Evolutionary conservation across 2,113 vertebrate genomes (phyloP).

Genomic region (Neogale vison): DNA sequence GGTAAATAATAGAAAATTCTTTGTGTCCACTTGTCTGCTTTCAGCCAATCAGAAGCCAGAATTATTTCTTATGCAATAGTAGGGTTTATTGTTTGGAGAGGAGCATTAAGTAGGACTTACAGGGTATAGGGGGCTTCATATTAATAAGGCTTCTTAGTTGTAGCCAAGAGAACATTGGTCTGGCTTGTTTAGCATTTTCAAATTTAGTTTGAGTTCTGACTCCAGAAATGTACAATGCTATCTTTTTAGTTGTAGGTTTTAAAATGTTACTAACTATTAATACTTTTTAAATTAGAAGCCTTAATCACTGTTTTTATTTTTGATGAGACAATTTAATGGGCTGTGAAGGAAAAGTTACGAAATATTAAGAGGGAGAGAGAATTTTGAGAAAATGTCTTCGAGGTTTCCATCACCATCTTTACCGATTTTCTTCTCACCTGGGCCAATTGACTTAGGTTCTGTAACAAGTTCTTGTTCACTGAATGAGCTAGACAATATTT

Average conservation of each 20-base stretch:
- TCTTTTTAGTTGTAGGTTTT: slow-evolving; percentile 58
- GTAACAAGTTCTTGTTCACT: slow-evolving; percentile 60
- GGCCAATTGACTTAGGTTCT: slow-evolving; percentile 62
- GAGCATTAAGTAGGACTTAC: slow-evolving; percentile 7
- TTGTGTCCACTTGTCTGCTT: slow-evolving; percentile 12
- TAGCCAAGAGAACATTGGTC: slow-evolving; percentile 33
- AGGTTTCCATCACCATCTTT: slow-evolving; percentile 64
- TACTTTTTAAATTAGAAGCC: slow-evolving; percentile 46
- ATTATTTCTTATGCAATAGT: slow-evolving; percentile 70
- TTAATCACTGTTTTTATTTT: slow-evolving; percentile 47
- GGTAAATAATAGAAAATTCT: slow-evolving; percentile 70
- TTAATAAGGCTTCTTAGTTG: slow-evolving; percentile 28
- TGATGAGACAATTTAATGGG: slow-evolving; percentile 52
- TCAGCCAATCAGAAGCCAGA: slow-evolving; percentile 73
- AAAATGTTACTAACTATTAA: slow-evolving; percentile 42
- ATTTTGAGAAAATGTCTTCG: slow-evolving; percentile 72
- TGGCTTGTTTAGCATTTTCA: slow-evolving; percentile 52
- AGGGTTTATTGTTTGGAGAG: slow-evolving; percentile 49
- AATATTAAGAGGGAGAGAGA: slow-evolving; percentile 32
- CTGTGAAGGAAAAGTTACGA: slow-evolving; percentile 29
- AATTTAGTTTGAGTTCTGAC: not conserved
- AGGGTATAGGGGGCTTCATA: not conserved
- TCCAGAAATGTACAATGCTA: slow-evolving; percentile 3
- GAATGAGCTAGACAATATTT: slow-evolving; percentile 73
- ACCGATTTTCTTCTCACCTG: slow-evolving; percentile 66